phyloP scores from a whole-genome alignment of 2,797 vertebrate genomes.

The Phalloptychus januarius region DNA sequence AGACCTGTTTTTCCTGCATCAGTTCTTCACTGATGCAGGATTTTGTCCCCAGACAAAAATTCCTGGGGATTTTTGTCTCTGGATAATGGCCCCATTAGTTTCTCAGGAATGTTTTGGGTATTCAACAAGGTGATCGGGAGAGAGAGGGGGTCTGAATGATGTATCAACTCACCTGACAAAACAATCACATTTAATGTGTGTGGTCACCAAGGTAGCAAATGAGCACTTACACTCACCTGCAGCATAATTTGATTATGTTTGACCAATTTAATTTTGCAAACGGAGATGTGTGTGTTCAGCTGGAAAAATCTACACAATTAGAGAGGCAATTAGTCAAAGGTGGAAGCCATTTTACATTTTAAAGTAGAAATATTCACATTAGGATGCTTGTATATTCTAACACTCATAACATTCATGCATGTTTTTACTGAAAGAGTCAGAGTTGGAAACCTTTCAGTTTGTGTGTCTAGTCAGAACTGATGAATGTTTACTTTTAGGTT shows the following conservation, averaged over 20 bases:
- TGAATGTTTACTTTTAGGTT: not conserved
- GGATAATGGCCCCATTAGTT: conserved; percentile 67
- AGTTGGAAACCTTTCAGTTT: not conserved
- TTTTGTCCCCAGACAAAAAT: too few relatives aligned
- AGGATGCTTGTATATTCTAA: conserved; percentile 16
- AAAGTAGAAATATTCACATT: conserved; percentile 38
- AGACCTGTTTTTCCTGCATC: conserved; percentile 24
- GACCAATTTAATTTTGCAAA: conserved; percentile 71
- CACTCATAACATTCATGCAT: not conserved
- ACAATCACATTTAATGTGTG: conserved; percentile 70
- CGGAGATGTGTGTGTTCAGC: conserved; percentile 55
- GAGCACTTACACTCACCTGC: conserved; percentile 68
- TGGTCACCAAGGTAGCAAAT: conserved; percentile 60
- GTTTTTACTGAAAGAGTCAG: not conserved
- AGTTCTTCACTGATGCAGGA: too few relatives aligned
- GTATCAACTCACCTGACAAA: conserved; percentile 73
- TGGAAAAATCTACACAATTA: conserved; percentile 58
- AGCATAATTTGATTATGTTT: conserved; percentile 74
- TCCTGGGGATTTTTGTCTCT: conserved; percentile 37
- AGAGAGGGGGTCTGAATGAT: conserved; percentile 60
- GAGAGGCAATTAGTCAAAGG: conserved; percentile 57
- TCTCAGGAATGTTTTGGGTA: conserved; percentile 10
- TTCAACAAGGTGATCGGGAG: not conserved
- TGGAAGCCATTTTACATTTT: conserved; percentile 36
- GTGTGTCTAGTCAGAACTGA: not conserved